A percentile compares a stretch with the other conserved stretches of the same genome.
Evolutionary conservation across 2,113 vertebrate species (phyloP).

Genomic region (Grantiella picta): DNA sequence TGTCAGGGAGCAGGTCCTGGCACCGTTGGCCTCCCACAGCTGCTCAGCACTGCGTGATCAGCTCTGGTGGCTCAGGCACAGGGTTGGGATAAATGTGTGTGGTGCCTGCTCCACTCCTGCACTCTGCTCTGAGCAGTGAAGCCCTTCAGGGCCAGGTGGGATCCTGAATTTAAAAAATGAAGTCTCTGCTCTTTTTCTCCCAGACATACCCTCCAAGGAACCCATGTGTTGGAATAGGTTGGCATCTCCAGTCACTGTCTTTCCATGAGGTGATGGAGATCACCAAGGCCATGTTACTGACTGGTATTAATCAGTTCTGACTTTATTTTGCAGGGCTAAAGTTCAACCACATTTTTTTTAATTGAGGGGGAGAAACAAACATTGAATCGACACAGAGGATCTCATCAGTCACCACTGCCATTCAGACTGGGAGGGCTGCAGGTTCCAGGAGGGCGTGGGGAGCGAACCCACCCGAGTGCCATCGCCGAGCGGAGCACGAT

Average conservation of each 20-base stretch:
- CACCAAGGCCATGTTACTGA: not conserved
- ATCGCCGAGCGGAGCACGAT: constrained; percentile 29
- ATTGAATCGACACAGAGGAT: constrained; percentile 75
- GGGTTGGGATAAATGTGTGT: not conserved
- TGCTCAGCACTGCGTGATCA: accelerated
- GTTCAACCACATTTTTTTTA: constrained; percentile 67
- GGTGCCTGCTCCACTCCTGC: not conserved
- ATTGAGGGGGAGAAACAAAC: constrained; percentile 62
- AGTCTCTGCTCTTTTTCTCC: not conserved
- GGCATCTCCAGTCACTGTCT: not conserved
- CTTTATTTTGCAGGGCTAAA: constrained; percentile 81
- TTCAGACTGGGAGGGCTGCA: constrained; percentile 74
- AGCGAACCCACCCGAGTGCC: not conserved
- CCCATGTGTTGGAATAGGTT: not conserved
- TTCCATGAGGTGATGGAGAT: not conserved
- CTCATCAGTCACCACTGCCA: constrained; percentile 90
- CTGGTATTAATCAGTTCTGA: constrained; percentile 1
- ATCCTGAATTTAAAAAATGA: not conserved
- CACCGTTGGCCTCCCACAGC: accelerated
- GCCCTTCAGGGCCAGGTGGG: not conserved
- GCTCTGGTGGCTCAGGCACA: not conserved
- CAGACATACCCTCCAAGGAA: not conserved
- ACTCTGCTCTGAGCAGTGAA: not conserved
- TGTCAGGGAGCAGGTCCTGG: accelerated
- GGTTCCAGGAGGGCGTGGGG: constrained; percentile 39